These are phyloP conservation scores for Watersipora subatra DNA, from an alignment of 1,140 invertebrate genomes.

Conservation along the genomic window DNA sequence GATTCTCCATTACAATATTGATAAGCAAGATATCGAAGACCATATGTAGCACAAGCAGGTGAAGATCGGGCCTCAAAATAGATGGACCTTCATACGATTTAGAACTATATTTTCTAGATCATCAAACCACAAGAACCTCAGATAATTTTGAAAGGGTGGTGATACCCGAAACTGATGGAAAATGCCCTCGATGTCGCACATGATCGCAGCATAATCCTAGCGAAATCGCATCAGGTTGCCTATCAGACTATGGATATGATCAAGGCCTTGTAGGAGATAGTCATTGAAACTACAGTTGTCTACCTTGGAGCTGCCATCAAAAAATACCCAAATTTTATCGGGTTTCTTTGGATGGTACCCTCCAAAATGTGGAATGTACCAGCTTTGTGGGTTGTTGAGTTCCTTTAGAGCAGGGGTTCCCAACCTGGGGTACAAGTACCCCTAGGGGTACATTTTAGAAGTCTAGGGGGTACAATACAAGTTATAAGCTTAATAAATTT, in stretches of 20 bases:
- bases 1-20: neutral
- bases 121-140: constrained; percentile 4
- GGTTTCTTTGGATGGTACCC: too few species aligned
- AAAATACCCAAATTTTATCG: too few species aligned
- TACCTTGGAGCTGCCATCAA: too few species aligned
- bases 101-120: neutral
- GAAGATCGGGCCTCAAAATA: neutral
- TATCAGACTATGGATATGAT: too few species aligned
- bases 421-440: too few species aligned
- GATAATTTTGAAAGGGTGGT: neutral
- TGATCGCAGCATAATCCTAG: too few species aligned
- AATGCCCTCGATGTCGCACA: neutral
- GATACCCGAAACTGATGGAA: constrained; percentile 1
- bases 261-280: neutral
- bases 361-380: constrained; percentile 12
- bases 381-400: neutral
- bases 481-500: too few species aligned
- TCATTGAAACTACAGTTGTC: neutral
- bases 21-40: neutral
- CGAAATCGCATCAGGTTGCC: too few species aligned
- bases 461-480: too few species aligned
- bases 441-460: too few species aligned
- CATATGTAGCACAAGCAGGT: neutral
- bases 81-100: neutral
- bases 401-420: too few species aligned